Percentiles rank a stretch among this genome's conserved stretches.
These are phyloP conservation scores for Baryphthengus martii DNA, from an alignment of 2,113 vertebrate species.

Conservation along the genomic window DNA sequence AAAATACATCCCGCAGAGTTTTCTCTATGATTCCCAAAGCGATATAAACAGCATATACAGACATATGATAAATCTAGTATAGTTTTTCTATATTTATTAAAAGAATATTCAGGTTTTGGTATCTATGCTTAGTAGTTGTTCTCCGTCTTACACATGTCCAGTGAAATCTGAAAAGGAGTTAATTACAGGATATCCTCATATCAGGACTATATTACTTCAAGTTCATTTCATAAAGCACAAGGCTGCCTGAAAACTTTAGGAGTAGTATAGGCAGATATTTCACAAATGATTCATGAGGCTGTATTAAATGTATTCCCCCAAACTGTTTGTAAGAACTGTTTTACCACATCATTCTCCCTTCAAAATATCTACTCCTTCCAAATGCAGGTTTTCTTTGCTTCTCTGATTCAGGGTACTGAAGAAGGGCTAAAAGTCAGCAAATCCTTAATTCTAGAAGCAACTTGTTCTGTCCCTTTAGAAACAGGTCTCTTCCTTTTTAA, in stretches of 20 bases:
- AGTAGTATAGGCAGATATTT: neutral
- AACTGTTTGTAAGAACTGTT: neutral
- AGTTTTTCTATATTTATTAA: neutral
- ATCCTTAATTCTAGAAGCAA: neutral
- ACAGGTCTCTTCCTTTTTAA: neutral
- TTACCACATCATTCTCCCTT: neutral
- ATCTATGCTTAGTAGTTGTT: neutral
- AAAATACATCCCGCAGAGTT: conserved; percentile 3
- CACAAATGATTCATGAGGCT: neutral
- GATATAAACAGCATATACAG: neutral
- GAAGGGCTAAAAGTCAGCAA: neutral
- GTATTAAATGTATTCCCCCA: neutral
- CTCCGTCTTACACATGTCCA: neutral
- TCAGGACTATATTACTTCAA: neutral
- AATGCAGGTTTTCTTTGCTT: neutral
- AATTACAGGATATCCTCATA: neutral
- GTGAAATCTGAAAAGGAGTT: neutral
- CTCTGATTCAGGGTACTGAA: neutral
- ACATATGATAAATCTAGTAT: neutral
- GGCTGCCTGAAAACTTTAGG: neutral
- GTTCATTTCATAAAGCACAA: neutral
- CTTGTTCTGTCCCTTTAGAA: neutral
- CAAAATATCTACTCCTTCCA: neutral
- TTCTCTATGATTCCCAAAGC: neutral
- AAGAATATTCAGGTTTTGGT: neutral